Conservation (phyloP, 2,888 invertebrate species). For the Drosophila nigricruria region DNA sequence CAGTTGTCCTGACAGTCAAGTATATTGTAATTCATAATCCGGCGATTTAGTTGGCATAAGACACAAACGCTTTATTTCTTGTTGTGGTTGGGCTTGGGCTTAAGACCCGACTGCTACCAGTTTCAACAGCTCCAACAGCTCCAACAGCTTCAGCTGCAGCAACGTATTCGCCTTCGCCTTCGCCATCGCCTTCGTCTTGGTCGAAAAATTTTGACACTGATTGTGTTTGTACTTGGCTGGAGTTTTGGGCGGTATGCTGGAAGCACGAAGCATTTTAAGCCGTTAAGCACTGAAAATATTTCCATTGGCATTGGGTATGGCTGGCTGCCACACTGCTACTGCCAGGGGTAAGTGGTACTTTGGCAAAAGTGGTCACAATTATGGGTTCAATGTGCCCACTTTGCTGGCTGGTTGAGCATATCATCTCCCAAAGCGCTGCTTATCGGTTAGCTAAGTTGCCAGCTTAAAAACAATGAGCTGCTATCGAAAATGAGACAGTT, state of each 20-base stretch:
- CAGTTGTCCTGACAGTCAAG: conserved; percentile 59
- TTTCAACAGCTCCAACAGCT: conserved; percentile 12
- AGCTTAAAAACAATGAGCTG: conserved; percentile 33
- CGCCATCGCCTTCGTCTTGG: conserved; percentile 28
- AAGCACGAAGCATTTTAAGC: conserved; percentile 52
- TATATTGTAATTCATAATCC: conserved; percentile 82
- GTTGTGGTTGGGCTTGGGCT: conserved; percentile 72
- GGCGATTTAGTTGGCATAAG: conserved; percentile 76
- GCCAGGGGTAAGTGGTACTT: conserved; percentile 37
- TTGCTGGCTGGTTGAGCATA: conserved; percentile 15
- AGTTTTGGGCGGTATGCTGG: neutral
- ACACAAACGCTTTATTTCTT: conserved; percentile 76
- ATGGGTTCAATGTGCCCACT: conserved; percentile 48
- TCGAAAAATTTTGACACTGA: conserved; percentile 79
- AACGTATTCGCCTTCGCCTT: conserved; percentile 19
- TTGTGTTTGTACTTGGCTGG: conserved; percentile 64
- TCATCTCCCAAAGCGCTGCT: conserved; percentile 27
- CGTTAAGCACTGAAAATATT: conserved; percentile 72
- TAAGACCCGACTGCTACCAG: conserved; percentile 47
- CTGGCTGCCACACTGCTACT: neutral
- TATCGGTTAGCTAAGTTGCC: conserved; percentile 32
- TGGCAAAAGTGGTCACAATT: conserved; percentile 61
- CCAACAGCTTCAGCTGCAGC: conserved; percentile 14
- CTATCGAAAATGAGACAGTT: conserved; percentile 37
- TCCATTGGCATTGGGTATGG: conserved; percentile 45